Conservation (phyloP, 2,113 vertebrate genomes). For the Channa maculata region DNA sequence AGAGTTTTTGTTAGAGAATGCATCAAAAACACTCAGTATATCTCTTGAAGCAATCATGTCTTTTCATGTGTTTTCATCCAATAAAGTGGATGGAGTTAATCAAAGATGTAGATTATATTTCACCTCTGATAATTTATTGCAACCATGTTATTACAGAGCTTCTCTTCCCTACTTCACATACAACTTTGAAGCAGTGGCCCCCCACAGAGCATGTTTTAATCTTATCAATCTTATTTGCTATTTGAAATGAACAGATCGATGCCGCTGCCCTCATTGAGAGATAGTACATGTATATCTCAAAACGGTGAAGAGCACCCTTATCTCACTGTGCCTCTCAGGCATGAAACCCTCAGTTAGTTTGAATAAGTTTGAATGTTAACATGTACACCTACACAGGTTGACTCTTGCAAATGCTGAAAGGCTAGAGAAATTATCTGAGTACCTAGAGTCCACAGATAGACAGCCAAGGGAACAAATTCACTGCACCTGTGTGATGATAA, state of each 20-base stretch:
- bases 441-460: constrained; percentile 53
- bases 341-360: constrained; percentile 30
- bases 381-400: constrained; percentile 56
- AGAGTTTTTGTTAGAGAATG: neutral
- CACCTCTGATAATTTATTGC: constrained; percentile 32
- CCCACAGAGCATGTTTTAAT: constrained; percentile 53
- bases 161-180: constrained; percentile 11
- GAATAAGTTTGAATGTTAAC: constrained; percentile 55
- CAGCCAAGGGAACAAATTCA: constrained; percentile 41
- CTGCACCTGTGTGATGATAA: constrained; percentile 66
- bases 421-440: constrained; percentile 64
- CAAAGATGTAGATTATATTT: constrained; percentile 40
- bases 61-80: constrained; percentile 30
- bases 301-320: constrained; percentile 65
- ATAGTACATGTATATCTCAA: constrained; percentile 45
- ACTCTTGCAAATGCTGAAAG: constrained; percentile 55
- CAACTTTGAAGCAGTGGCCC: constrained; percentile 40
- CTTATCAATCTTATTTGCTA: constrained; percentile 60
- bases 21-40: neutral
- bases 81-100: constrained; percentile 37
- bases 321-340: constrained; percentile 63
- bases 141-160: constrained; percentile 11
- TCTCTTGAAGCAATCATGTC: constrained; percentile 11
- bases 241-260: constrained; percentile 68
- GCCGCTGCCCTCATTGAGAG: constrained; percentile 52